Evolutionary conservation across 2,888 invertebrate species (phyloP).

Genomic region (Archaeoteleia sp.): DNA sequence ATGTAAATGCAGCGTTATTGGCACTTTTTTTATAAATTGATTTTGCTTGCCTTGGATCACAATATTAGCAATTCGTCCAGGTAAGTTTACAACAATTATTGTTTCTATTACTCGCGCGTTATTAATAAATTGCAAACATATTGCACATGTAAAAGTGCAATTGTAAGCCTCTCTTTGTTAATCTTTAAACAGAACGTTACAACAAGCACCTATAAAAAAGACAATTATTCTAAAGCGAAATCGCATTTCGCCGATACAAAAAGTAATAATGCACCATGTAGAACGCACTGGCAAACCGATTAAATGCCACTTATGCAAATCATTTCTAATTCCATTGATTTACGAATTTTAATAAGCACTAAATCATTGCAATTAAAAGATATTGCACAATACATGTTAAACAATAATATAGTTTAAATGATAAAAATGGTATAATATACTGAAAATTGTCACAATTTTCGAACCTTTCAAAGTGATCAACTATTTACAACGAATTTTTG

Average conservation of each 20-base stretch:
- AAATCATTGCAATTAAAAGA: not conserved
- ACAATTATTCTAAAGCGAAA: slow-evolving; percentile 17
- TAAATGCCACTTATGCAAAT: slow-evolving; percentile 4
- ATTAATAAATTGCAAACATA: slow-evolving; percentile 11
- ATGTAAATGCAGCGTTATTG: slow-evolving; percentile 23
- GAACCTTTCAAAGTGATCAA: no score
- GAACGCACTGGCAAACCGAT: not conserved
- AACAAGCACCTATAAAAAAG: slow-evolving; percentile 33
- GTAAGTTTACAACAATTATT: slow-evolving; percentile 6
- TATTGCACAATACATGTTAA: slow-evolving; percentile 17
- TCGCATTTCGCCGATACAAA: slow-evolving; percentile 20
- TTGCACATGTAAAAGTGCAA: not conserved
- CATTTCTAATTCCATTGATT: not conserved
- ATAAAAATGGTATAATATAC: slow-evolving; percentile 4
- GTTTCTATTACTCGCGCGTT: slow-evolving; percentile 6
- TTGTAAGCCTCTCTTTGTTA: slow-evolving; percentile 3
- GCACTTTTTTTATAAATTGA: slow-evolving; percentile 21
- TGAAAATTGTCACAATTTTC: not conserved
- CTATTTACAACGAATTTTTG: no score
- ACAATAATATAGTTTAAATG: not conserved
- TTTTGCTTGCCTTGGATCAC: slow-evolving; percentile 6
- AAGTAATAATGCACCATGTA: slow-evolving; percentile 15
- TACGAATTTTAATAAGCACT: not conserved
- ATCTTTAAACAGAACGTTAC: slow-evolving; percentile 9
- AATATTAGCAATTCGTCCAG: slow-evolving; percentile 21